Evolutionary conservation across 2,888 invertebrate genomes (phyloP).

Genomic region (Thumatha senex): DNA sequence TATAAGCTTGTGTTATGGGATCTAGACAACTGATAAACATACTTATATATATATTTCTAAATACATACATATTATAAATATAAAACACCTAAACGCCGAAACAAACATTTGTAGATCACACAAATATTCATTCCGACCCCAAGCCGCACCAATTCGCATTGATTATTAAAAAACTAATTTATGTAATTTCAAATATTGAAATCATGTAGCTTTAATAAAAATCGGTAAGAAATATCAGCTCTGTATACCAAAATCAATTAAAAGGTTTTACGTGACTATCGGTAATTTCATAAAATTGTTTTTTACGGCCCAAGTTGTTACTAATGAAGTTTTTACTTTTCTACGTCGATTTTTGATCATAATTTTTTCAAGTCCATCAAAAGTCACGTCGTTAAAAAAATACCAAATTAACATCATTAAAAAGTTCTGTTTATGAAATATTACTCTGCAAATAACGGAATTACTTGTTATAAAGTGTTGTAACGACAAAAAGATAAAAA

Average conservation of each 20-base stretch:
- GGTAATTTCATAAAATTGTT: slow-evolving; percentile 13
- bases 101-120: no score
- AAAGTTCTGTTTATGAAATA: slow-evolving; percentile 23
- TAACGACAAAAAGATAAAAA: no score
- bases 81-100: no score
- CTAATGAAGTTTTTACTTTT: slow-evolving; percentile 27
- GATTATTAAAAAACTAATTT: no score
- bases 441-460: slow-evolving; percentile 10
- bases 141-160: no score
- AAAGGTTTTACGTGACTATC: slow-evolving; percentile 15
- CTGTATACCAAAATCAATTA: slow-evolving; percentile 12
- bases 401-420: slow-evolving; percentile 29
- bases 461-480: background rate
- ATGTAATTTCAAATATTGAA: no score
- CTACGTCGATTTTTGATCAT: slow-evolving; percentile 16
- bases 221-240: background rate
- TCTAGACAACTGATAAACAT: no score
- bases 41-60: no score
- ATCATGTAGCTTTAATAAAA: no score
- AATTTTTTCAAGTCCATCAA: slow-evolving; percentile 20
- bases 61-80: no score
- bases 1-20: no score
- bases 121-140: no score
- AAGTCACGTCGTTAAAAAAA: slow-evolving; percentile 26
- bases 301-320: slow-evolving; percentile 24